phyloP scores from a whole-genome alignment of 2,113 vertebrate species.

The Toxostoma redivivum region DNA sequence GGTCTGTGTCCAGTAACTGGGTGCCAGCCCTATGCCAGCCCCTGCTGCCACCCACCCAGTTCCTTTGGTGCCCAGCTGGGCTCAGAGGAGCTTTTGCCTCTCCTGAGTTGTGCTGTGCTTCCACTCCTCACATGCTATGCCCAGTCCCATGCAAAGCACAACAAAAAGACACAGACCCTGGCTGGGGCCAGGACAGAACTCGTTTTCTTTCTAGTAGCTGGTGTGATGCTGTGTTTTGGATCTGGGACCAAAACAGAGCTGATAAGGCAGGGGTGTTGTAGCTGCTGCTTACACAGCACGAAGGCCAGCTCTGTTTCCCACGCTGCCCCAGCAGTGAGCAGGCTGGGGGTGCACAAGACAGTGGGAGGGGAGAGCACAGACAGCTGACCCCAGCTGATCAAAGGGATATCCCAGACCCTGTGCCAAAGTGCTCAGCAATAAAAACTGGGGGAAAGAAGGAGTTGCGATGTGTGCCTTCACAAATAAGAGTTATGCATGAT shows the following conservation, averaged over 20 bases:
- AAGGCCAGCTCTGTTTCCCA: constrained; percentile 1
- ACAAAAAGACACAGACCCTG: background rate
- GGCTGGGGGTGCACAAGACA: background rate
- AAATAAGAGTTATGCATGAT: background rate
- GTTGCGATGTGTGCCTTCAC: background rate
- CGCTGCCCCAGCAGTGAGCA: accelerated
- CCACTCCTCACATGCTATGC: too few relatives aligned
- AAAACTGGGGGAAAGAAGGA: background rate
- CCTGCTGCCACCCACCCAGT: background rate
- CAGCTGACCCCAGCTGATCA: background rate
- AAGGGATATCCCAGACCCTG: background rate
- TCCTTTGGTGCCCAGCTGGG: background rate
- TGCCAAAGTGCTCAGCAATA: background rate
- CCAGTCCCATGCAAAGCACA: background rate
- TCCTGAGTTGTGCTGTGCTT: background rate
- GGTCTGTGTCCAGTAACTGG: background rate
- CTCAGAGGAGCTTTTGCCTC: background rate
- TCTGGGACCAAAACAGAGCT: background rate
- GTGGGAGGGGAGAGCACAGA: background rate
- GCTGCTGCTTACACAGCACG: background rate
- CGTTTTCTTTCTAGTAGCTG: background rate
- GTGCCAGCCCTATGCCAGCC: background rate
- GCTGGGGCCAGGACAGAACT: background rate
- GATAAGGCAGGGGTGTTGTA: background rate
- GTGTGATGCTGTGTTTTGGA: background rate